Evolutionary conservation across 2,797 vertebrate genomes (phyloP), one percentile per base, ranked within the genome.

Genomic region (Ambastaia sidthimunki): DNA sequence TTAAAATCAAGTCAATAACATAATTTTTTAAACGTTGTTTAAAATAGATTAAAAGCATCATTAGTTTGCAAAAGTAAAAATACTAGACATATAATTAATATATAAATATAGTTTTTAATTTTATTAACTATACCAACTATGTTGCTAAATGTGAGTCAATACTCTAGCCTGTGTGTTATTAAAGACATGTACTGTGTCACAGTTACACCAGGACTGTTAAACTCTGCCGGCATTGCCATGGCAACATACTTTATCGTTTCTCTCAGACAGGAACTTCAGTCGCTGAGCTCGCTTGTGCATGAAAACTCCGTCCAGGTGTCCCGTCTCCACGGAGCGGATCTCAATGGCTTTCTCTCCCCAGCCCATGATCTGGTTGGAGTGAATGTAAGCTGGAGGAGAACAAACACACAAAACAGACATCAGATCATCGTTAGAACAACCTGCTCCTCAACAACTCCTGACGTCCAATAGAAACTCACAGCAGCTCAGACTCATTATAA

Each of bases 261-360:
- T 95, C 94, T 99, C 98, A 19, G 97, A 98, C 86, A 99, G 95
- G 93, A 99, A 99, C 94, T 99, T 99, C 92, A 99, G 95, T 92
- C 98, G 94, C 94, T 99, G 97, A 92, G 97, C 97, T 95, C 98
- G 93, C 92, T 98, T 99, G 95, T 99, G 98, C 98, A 99, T 99
- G 96, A 99, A 99, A 93, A 99, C 98, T 90, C 98, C 98, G 88
- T 99, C 98, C 93, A 99, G 95, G 94, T 99, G 98, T 92, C 98
- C 98, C 86, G 97, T 99, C 91, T 99, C 98, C 95, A 99, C 98
- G 84, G 98, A 99, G 83, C 98, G 97, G 93, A 99, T 99, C 92
- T 99, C 98, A 89, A 99, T 99, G 91, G 98, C 98, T 96, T 99
- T 99, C 95, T 99, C 98, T 92, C 98, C 98, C 98, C 98, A 99